Percentiles rank a stretch among this genome's conserved stretches.
phyloP scores from a whole-genome alignment of 2,113 vertebrate species.

The Prinia subflava region DNA sequence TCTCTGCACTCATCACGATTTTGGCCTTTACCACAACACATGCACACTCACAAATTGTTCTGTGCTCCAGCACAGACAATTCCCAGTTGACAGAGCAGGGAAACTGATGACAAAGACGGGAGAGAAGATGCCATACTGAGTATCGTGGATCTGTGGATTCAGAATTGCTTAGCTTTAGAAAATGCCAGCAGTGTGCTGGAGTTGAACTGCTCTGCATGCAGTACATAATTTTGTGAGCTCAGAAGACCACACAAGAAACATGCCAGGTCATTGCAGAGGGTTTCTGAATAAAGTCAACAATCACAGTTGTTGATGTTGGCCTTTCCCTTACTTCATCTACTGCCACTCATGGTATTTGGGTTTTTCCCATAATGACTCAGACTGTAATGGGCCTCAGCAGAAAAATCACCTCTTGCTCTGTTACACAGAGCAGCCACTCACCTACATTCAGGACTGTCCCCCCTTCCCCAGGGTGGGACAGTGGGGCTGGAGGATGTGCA shows the following conservation, averaged over 20 bases:
- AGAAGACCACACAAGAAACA: not conserved
- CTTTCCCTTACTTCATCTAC: not conserved
- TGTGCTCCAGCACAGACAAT: not conserved
- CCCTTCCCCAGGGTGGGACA: not conserved
- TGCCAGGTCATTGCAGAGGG: not conserved
- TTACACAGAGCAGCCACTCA: not conserved
- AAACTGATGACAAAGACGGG: not conserved
- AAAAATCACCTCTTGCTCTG: not conserved
- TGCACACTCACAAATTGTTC: not conserved
- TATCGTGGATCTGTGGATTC: not conserved
- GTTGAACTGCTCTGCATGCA: not conserved
- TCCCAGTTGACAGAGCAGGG: not conserved
- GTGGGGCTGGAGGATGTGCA: not conserved
- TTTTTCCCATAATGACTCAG: not conserved
- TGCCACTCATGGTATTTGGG: not conserved
- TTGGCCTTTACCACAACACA: not conserved
- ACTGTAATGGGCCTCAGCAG: rapidly evolving
- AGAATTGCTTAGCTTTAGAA: not conserved
- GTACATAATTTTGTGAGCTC: not conserved
- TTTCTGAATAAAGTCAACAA: not conserved
- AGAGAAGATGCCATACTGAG: not conserved
- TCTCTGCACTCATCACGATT: not conserved
- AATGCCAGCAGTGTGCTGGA: not conserved
- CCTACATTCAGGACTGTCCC: not conserved
- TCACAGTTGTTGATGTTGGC: not conserved